Evolutionary conservation across 2,113 vertebrate genomes (phyloP), one percentile per base, ranked within the genome.

Genomic region (Amphilophus citrinellus): DNA sequence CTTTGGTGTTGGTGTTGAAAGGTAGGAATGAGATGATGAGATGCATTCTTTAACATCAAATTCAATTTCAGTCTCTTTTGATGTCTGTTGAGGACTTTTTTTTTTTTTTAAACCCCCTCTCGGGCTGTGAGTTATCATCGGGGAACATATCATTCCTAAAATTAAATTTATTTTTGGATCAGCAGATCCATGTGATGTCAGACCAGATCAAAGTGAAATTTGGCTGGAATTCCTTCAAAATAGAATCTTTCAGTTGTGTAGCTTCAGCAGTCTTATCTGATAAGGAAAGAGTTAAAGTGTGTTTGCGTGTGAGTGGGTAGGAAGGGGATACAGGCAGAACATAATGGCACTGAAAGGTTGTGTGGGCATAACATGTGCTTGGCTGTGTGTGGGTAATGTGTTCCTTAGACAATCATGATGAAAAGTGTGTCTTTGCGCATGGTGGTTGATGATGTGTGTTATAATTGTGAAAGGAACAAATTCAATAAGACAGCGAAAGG

Each of bases 311-410:
- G 84, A 50, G 87, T 88, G 77, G 66, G 80, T 61, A 79, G 39
- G 71, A 63, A 86, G 37, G 73, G 66, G 75, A 82, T 87, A 35
- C 68, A 86, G 50, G 44, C 62, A 57, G 78, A 81, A 60, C 8
- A 80, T 83, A 83, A 87, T 77, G 82, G 60, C 81, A 80, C 35
- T 77, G 30, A n/a, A 78, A 84, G 79, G 79, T 87, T 79, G 86
- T 68, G 81, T 80, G 76, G 85, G 82, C 77, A 71, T 71, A 61
- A 57, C 62, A 77, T 77, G 66, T 85, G 68, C 76, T 85, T 7
- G 8, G 42, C 76, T 60, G 22, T 80, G 66, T 87, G 85, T 63
- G 79, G 50, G 80, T 71, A 65, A 84, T 65, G 60, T 60, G 59
- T 61, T 88, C 53, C 76, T 61, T 39, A 39, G 61, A 87, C 62